Evolutionary conservation across 2,797 vertebrate genomes (phyloP).

Genomic region (Dendrocincla fuliginosa): DNA sequence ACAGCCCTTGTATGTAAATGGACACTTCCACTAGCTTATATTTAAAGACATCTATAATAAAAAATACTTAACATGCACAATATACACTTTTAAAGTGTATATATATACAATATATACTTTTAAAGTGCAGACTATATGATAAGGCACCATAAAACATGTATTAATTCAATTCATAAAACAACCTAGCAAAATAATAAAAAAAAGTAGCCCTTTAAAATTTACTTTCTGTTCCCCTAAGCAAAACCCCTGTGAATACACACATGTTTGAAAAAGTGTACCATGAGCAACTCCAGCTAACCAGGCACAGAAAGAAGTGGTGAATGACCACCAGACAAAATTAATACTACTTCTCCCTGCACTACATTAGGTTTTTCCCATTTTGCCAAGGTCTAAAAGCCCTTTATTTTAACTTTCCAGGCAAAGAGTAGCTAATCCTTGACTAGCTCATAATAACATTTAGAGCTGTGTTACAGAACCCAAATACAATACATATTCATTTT

Average conservation of each 20-base stretch:
- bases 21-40: background rate
- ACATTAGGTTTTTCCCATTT: background rate
- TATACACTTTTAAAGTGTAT: too few species aligned
- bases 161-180: background rate
- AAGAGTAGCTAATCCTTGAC: background rate
- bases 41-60: constrained; percentile 7
- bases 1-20: background rate
- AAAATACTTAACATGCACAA: background rate
- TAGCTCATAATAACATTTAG: background rate
- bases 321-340: background rate
- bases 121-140: background rate
- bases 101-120: too few species aligned
- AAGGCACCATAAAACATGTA: background rate
- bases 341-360: background rate
- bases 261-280: background rate
- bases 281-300: background rate
- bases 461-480: background rate
- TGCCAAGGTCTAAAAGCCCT: background rate
- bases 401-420: background rate
- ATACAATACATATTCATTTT: background rate
- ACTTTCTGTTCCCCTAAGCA: background rate
- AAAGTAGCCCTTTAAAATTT: background rate
- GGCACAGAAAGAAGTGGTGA: background rate
- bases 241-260: background rate
- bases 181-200: background rate